Evolutionary conservation across 2,797 vertebrate species (phyloP).

Genomic region (Artibeus lituratus): DNA sequence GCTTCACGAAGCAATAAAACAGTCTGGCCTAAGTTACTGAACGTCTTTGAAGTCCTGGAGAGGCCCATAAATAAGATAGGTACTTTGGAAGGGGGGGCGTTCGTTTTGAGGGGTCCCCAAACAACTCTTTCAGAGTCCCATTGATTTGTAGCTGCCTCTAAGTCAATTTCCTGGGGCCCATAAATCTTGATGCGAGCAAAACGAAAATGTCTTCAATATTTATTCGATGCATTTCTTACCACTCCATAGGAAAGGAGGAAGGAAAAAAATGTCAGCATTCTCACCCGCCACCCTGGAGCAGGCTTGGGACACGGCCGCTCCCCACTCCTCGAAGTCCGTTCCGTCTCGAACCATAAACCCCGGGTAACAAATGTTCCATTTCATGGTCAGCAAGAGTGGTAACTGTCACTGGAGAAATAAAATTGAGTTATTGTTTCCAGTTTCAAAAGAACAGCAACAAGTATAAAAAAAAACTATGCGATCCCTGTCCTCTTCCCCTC

Average conservation of each 20-base stretch:
- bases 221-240: slow-evolving; percentile 80
- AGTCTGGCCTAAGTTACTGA: slow-evolving; percentile 93
- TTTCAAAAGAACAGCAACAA: slow-evolving; percentile 91
- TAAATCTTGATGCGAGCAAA: slow-evolving; percentile 90
- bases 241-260: slow-evolving; percentile 50
- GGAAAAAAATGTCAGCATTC: slow-evolving; percentile 67
- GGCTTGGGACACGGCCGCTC: neutral
- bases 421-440: slow-evolving; percentile 93
- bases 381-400: slow-evolving; percentile 85
- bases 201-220: slow-evolving; percentile 81
- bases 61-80: slow-evolving; percentile 95
- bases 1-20: slow-evolving; percentile 92
- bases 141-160: slow-evolving; percentile 93
- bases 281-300: slow-evolving; percentile 39
- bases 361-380: slow-evolving; percentile 87
- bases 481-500: slow-evolving; percentile 85
- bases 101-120: slow-evolving; percentile 83
- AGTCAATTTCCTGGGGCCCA: slow-evolving; percentile 88
- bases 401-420: slow-evolving; percentile 91
- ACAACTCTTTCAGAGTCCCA: slow-evolving; percentile 89
- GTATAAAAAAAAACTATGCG: slow-evolving; percentile 84
- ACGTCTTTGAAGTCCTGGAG: slow-evolving; percentile 93
- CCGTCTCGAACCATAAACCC: slow-evolving; percentile 84
- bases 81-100: slow-evolving; percentile 88
- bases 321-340: slow-evolving; percentile 54